Conservation (phyloP, 2,888 invertebrate species). For the Eristalis tenax region DNA sequence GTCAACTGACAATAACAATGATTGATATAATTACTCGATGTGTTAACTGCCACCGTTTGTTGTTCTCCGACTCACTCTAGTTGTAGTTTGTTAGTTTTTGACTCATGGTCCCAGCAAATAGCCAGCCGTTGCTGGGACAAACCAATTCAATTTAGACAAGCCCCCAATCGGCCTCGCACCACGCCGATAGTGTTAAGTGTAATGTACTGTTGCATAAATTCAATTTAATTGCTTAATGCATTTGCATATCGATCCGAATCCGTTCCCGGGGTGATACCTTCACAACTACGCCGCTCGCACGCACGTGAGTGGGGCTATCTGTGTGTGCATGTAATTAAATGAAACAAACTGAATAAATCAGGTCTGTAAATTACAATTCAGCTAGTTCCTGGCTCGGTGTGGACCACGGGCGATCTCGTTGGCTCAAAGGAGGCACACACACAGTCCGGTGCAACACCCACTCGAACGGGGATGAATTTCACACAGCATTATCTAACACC, state of each 20-base stretch:
- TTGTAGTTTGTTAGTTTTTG: neutral
- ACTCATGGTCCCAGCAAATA: neutral
- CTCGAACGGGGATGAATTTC: constrained; percentile 33
- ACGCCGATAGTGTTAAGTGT: constrained; percentile 16
- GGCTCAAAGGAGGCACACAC: neutral
- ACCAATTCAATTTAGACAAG: neutral
- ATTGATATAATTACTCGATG: constrained; percentile 8
- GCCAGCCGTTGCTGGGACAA: neutral
- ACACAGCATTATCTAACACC: constrained; percentile 64
- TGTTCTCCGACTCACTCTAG: neutral
- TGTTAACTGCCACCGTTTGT: neutral
- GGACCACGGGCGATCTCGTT: constrained; percentile 11
- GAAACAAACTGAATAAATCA: constrained; percentile 56
- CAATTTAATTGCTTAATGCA: constrained; percentile 44
- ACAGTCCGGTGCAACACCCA: neutral
- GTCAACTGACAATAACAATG: constrained; percentile 1
- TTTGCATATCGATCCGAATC: constrained; percentile 6
- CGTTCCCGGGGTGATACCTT: neutral
- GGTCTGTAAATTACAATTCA: constrained; percentile 49
- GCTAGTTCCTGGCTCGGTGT: neutral
- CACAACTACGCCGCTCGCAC: neutral
- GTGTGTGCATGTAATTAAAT: constrained; percentile 32
- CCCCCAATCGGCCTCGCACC: neutral
- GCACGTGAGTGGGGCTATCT: neutral
- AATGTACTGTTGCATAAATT: constrained; percentile 31